Percentiles rank a stretch among this genome's conserved stretches.
These are phyloP conservation scores for Steatocranus sp. DNA, from an alignment of 2,797 vertebrate species.

Conservation along the genomic window DNA sequence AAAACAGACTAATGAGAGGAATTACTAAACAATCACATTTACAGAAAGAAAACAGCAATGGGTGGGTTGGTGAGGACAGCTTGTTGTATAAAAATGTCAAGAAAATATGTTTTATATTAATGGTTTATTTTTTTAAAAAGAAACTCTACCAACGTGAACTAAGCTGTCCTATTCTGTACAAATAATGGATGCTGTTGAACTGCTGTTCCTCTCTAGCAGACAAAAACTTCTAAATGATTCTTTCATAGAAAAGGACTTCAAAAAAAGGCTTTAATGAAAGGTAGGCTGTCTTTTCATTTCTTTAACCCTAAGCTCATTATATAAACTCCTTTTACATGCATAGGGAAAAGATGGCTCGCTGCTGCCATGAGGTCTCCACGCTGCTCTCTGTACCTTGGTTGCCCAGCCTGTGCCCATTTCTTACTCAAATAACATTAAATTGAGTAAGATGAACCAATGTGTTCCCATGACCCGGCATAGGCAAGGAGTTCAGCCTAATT, in stretches of 20 bases:
- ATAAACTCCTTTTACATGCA: conserved; percentile 35
- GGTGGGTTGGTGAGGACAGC: not conserved
- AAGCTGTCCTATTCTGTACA: not conserved
- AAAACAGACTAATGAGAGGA: conserved; percentile 55
- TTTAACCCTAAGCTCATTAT: conserved; percentile 61
- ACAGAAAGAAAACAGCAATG: conserved; percentile 3
- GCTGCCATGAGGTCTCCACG: conserved; percentile 26
- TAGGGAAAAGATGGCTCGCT: conserved; percentile 16
- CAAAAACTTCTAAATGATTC: conserved; percentile 4
- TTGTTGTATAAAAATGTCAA: not conserved
- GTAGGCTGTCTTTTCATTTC: conserved; percentile 20
- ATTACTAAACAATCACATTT: conserved; percentile 56
- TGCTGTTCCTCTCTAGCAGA: not conserved
- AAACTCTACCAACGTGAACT: not conserved
- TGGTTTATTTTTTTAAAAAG: rapidly evolving
- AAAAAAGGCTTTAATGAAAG: conserved; percentile 39
- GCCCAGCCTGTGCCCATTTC: conserved; percentile 21
- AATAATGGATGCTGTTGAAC: not conserved
- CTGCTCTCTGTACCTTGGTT: conserved; percentile 27
- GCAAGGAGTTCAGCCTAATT: conserved; percentile 65
- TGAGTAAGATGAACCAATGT: conserved; percentile 17
- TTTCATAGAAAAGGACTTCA: conserved; percentile 34
- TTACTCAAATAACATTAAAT: conserved; percentile 39
- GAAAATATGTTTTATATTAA: conserved; percentile 5
- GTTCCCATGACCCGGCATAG: conserved; percentile 31